These are phyloP conservation scores for Eurypyga helias DNA, from an alignment of 2,113 vertebrate species.

Conservation along the genomic window DNA sequence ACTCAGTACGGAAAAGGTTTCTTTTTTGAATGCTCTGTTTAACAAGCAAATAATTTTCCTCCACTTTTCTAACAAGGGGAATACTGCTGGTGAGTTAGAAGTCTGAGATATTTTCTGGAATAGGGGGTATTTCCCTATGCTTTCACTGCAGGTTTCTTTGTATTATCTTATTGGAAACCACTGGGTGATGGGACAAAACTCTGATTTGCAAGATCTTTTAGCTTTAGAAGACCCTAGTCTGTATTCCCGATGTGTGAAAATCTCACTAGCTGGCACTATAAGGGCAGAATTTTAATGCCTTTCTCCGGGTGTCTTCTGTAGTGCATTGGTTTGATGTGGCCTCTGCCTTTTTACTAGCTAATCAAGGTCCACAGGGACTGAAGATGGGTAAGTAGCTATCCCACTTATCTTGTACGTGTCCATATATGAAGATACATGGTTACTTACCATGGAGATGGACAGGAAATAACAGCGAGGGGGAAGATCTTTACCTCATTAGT, in stretches of 20 bases:
- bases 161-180: neutral
- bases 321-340: conserved; percentile 8
- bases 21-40: neutral
- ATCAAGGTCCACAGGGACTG: conserved; percentile 39
- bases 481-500: conserved; percentile 58
- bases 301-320: neutral
- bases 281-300: conserved; percentile 48
- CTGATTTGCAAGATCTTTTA: neutral
- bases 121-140: neutral
- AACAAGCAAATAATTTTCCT: neutral
- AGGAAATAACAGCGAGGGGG: conserved; percentile 55
- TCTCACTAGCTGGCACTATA: conserved; percentile 42
- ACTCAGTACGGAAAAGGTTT: neutral
- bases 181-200: neutral
- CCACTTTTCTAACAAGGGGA: neutral
- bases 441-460: conserved; percentile 53
- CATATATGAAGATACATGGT: conserved; percentile 59
- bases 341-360: conserved; percentile 39
- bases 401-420: conserved; percentile 49
- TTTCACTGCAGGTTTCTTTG: neutral
- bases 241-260: conserved; percentile 16
- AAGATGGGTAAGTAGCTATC: conserved; percentile 55
- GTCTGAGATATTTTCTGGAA: neutral
- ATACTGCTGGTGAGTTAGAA: neutral
- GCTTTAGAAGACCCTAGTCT: neutral